Base-by-base conservation (phyloP, 2,113 vertebrate species). In the Octodon degus region DNA sequence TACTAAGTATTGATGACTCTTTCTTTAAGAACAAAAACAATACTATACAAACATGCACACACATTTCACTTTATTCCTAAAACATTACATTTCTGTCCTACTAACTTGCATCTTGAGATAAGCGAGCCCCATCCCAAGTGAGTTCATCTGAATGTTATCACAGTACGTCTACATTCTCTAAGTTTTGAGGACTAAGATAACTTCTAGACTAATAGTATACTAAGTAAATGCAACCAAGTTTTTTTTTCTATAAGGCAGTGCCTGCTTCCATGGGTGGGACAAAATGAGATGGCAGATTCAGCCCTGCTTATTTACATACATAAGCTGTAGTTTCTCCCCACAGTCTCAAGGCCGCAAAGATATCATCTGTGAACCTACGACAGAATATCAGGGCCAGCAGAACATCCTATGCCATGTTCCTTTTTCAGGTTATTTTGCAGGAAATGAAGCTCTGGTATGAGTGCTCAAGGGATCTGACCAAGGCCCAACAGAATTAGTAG, bases 11-110 rank as follows among this genome's bases (percentile, higher is more conserved):
- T 86, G 90, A 82, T 87, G 93, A 53, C 94, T 97, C 89, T 93
- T 97, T 98, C 86, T 97, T 97, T 95, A 97, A 96, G 86, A 96
- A 86, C 85, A 95, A 95, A 93, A 95, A 25, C 53, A 68, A 94
- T n/a, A 77, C 7, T 7, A 74, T 32, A 70, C 4, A 88, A 2
- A 7, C 12, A 87, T 9, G 60, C 55, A 82, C 24, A 86, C 20
- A 88, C 7, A 94, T 34, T 88, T 47, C 20, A 84, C 40, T 92
- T 86, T 65, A 37, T n/a, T 92, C 40, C 70, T 96, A 55, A 94
- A 92, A 83, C 58, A 83, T 72, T 82, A 72, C 43, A 74, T 79
- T 79, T 91, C n/a, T 76, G 7, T 76, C 76, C 72, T 81, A 77
- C 72, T 19, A 19, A 94, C 13, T 80, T 95, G 32, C 16, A 88